phyloP scores from a whole-genome alignment of 53 echinoderm and acorn worm genomes.

The Pentamera pediparva region DNA sequence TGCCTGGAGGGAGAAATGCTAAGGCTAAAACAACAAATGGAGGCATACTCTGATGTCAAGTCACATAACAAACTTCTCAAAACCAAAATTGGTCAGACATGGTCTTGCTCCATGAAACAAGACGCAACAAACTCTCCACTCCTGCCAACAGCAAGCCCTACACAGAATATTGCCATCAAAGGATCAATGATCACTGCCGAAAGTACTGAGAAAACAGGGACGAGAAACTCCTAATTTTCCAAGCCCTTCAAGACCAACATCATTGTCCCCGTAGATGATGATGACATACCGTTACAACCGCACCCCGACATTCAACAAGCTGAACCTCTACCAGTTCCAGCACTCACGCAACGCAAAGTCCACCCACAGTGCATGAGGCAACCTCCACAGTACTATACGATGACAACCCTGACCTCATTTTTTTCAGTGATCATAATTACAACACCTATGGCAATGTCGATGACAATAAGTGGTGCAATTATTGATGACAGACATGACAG shows the following conservation, averaged over 20 bases:
- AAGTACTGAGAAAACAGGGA: no score
- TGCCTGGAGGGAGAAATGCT: no score
- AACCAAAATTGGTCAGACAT: conserved; percentile 16
- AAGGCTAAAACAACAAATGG: conserved; percentile 44
- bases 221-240: conserved; percentile 44
- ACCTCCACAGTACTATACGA: conserved; percentile 1
- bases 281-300: neutral
- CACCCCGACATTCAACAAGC: neutral
- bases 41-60: conserved; percentile 24
- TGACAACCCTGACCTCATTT: no score
- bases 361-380: no score
- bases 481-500: no score
- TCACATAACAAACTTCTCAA: neutral
- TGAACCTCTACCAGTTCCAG: neutral
- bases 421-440: no score
- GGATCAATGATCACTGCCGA: conserved; percentile 46
- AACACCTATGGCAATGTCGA: no score
- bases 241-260: conserved; percentile 16
- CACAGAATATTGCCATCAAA: neutral
- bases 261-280: conserved; percentile 2
- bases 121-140: neutral
- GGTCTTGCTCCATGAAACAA: conserved; percentile 37
- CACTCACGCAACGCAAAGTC: neutral
- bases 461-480: no score
- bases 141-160: neutral